Evolutionary conservation across 2,797 vertebrate genomes (phyloP).

Genomic region (Gephyroberyx darwinii): DNA sequence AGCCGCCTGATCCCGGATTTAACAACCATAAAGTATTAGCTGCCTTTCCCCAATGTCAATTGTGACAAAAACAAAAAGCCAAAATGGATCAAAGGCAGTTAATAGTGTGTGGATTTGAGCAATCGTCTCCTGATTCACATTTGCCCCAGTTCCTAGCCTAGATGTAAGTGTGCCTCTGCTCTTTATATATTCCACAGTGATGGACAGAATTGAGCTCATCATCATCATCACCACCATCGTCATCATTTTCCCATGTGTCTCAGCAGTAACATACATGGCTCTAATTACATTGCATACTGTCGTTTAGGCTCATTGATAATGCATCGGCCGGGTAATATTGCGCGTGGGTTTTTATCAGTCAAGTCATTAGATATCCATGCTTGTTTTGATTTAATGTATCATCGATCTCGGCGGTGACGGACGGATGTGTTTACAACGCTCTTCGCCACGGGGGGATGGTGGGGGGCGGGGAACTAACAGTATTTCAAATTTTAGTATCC

Average conservation of each 20-base stretch:
- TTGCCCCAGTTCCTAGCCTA: slow-evolving; percentile 62
- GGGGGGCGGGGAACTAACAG: slow-evolving; percentile 7
- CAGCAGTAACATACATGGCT: slow-evolving; percentile 42
- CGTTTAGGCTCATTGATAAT: neutral
- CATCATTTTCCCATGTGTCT: slow-evolving; percentile 15
- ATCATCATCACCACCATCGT: slow-evolving; percentile 21
- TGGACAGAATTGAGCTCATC: slow-evolving; percentile 35
- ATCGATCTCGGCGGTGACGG: slow-evolving; percentile 15
- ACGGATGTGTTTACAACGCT: slow-evolving; percentile 2
- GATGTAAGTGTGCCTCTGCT: slow-evolving; percentile 60
- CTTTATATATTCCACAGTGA: slow-evolving; percentile 51
- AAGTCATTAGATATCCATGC: slow-evolving; percentile 15
- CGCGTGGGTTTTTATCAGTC: neutral
- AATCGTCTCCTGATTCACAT: slow-evolving; percentile 52
- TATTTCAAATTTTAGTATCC: slow-evolving; percentile 34
- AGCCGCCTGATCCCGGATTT: slow-evolving; percentile 20
- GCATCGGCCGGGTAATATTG: neutral
- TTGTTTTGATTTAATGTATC: slow-evolving; percentile 20
- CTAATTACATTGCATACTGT: slow-evolving; percentile 34
- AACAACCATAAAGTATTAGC: slow-evolving; percentile 35
- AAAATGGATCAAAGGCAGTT: slow-evolving; percentile 43
- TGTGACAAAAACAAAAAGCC: slow-evolving; percentile 19
- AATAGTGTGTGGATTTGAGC: slow-evolving; percentile 50
- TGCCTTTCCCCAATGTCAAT: neutral
- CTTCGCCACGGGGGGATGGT: slow-evolving; percentile 2